A percentile compares a stretch with the other conserved stretches of the same genome.
Conservation (phyloP, 2,113 vertebrate species). For the Fulmarus glacialis region DNA sequence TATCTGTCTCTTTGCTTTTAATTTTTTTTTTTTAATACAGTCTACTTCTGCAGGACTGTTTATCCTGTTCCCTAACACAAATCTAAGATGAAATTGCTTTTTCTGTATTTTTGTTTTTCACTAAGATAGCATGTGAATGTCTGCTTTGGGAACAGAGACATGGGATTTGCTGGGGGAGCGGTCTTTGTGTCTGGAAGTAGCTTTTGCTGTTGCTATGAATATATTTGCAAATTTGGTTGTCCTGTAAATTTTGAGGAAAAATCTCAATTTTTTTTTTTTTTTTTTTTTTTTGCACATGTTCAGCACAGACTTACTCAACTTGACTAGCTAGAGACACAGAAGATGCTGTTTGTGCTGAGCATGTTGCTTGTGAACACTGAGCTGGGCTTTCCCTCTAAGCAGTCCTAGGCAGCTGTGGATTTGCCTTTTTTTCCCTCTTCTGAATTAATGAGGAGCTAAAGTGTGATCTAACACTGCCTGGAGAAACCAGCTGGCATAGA, state of each 20-base stretch:
- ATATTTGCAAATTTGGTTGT: background rate
- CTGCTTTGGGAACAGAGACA: background rate
- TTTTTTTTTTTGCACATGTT: background rate
- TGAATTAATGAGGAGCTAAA: conserved; percentile 39
- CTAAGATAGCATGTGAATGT: background rate
- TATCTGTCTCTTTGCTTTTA: background rate
- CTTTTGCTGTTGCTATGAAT: background rate
- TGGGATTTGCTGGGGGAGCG: background rate
- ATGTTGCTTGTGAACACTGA: background rate
- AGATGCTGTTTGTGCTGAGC: background rate
- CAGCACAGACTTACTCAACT: background rate
- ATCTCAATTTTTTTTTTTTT: background rate
- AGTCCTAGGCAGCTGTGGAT: background rate
- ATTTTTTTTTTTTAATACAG: background rate
- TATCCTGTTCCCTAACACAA: background rate
- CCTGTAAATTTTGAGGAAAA: background rate
- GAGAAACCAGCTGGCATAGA: conserved; percentile 33
- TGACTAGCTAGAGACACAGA: background rate
- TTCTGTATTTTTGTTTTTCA: background rate
- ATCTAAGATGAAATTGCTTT: background rate
- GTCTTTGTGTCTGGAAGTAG: background rate
- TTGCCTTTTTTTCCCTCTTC: background rate
- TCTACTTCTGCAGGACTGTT: background rate
- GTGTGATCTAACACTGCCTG: conserved; percentile 48
- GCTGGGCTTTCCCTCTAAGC: background rate